Percentiles rank a stretch among this genome's conserved stretches.
Conservation (phyloP, 2,888 invertebrate species). For the Neoascia interrupta region DNA sequence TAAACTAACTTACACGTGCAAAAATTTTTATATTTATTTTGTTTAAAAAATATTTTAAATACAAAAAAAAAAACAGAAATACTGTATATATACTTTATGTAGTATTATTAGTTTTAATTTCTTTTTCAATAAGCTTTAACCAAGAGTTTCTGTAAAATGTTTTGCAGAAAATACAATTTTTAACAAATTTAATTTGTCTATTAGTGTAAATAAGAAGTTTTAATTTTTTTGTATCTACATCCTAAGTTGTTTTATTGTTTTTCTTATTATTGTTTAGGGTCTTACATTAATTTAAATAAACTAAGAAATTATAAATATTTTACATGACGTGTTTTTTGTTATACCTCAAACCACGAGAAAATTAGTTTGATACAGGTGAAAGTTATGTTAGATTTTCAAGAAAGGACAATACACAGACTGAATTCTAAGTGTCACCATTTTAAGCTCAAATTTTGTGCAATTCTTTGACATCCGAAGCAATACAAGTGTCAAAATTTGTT, state of each 20-base stretch:
- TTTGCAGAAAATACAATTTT: slow-evolving; percentile 28
- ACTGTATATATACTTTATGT: slow-evolving; percentile 55
- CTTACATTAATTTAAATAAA: slow-evolving; percentile 36
- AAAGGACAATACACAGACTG: too few species aligned
- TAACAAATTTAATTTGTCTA: slow-evolving; percentile 61
- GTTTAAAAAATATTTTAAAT: slow-evolving; percentile 30
- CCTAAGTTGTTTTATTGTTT: slow-evolving; percentile 50
- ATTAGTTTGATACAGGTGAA: too few species aligned
- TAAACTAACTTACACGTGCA: slow-evolving; percentile 55
- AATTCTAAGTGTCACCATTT: too few species aligned
- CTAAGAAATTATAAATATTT: too few species aligned
- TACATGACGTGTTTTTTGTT: slow-evolving; percentile 11
- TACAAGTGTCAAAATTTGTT: too few species aligned
- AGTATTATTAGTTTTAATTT: slow-evolving; percentile 54
- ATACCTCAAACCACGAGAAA: too few species aligned
- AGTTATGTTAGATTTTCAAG: too few species aligned
- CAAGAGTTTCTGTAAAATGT: slow-evolving; percentile 27
- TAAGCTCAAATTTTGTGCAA: too few species aligned
- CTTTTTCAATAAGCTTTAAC: slow-evolving; percentile 31
- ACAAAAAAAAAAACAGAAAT: slow-evolving; percentile 18
- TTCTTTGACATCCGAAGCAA: too few species aligned
- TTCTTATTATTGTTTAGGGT: slow-evolving; percentile 38
- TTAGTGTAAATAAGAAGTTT: slow-evolving; percentile 15
- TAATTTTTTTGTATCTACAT: background rate
- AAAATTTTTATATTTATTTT: slow-evolving; percentile 53